These are phyloP conservation scores for Chirona hameri DNA, from an alignment of 2,888 invertebrate species.

Conservation along the genomic window DNA sequence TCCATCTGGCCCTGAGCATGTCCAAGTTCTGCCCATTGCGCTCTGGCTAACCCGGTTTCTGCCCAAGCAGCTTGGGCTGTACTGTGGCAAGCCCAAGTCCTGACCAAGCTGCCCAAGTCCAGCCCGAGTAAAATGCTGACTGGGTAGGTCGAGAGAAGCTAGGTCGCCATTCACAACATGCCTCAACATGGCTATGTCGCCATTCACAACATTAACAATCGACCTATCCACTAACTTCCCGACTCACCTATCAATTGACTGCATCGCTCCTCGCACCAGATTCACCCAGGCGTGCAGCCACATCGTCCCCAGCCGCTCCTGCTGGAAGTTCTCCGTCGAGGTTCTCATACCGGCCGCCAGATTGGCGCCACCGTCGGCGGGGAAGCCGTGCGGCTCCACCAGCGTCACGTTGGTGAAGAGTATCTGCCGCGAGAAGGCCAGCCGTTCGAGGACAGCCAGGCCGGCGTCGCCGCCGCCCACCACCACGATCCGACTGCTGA, in stretches of 20 bases:
- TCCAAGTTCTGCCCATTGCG: no score
- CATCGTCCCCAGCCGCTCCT: conserved; percentile 49
- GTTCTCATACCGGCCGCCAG: conserved; percentile 42
- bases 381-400: conserved; percentile 63
- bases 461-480: conserved; percentile 25
- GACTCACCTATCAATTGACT: conserved; percentile 56
- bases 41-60: no score
- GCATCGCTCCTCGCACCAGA: conserved; percentile 58
- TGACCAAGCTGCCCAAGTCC: no score
- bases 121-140: no score
- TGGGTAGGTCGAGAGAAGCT: no score
- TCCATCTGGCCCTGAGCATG: no score
- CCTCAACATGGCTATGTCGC: no score
- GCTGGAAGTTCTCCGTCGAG: neutral
- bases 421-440: conserved; percentile 45
- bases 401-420: conserved; percentile 67
- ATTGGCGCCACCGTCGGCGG: conserved; percentile 46
- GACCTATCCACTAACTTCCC: no score
- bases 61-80: no score
- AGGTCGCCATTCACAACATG: no score
- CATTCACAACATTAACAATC: no score
- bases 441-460: conserved; percentile 24
- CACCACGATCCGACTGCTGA: conserved; percentile 25
- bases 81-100: no score
- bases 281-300: conserved; percentile 63